Evolutionary conservation across 2,888 invertebrate species (phyloP), one percentile per base, ranked within the genome.

Genomic region (Monopis laevigella): DNA sequence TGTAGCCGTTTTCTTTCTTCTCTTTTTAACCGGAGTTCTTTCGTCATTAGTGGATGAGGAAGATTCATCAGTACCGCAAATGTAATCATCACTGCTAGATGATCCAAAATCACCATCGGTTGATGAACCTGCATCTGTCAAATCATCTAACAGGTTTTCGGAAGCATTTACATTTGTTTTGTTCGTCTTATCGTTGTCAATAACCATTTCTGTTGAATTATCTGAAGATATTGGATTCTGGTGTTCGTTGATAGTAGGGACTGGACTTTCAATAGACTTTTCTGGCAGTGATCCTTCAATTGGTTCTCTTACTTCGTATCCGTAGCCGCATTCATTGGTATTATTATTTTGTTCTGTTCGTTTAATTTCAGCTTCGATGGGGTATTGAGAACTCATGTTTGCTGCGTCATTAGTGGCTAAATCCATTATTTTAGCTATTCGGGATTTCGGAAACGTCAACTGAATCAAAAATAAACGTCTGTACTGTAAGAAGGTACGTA

Each of bases 11-110:
- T 27, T 39, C 39, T 32, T 26, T n/a, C n/a, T n/a, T n/a, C n/a
- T n/a, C n/a, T 43, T 39, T 43, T 34, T 43, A 43, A 19, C 39
- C 32, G 39, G 43, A 18, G 29, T 28, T 43, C 43, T 41, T 43
- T 41, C 43, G 24, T 43, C 41, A 43, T 43, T 29, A 41, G 43
- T 41, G 43, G 43, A 41, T 43, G 41, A 43, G 24, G 28, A 41
- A 26, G 30, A 41, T 43, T 43, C 41, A 43, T 38, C 43, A 43
- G 43, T 41, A 43, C 21, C 24, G 40, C 41, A 41, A 44, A 44
- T 43, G 29, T 43, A 43, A 29, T 43, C 41, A 41, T 43, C 43
- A 41, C 43, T 43, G 41, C 41, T 43, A 43, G 43, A 43, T 29
- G 43, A 43, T 43, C 43, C 43, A 43, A 43, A 43, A 41, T 43